These are phyloP conservation scores for Anthrax anthrax DNA, from an alignment of 2,888 invertebrate species.

Conservation along the genomic window DNA sequence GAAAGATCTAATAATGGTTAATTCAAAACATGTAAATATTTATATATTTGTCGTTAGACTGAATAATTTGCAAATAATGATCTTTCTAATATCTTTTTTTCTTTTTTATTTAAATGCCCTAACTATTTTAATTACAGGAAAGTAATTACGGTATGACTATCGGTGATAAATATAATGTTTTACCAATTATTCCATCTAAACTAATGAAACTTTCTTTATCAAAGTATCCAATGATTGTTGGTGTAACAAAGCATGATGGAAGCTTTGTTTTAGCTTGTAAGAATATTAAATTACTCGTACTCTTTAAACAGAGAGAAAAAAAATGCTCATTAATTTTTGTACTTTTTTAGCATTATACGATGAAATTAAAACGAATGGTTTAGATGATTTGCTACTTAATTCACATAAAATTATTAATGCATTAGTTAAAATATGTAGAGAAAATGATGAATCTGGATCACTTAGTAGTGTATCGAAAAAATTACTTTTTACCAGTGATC, in stretches of 20 bases:
- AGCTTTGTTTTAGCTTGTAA: conserved; percentile 33
- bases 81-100: no score
- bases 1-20: no score
- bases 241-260: conserved; percentile 37
- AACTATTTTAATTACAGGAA: neutral
- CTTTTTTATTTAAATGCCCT: no score
- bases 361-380: conserved; percentile 7
- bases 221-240: conserved; percentile 30
- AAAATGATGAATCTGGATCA: conserved; percentile 24
- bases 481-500: conserved; percentile 28
- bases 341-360: conserved; percentile 15
- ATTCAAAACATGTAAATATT: no score
- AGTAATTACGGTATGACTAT: conserved; percentile 1
- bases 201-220: conserved; percentile 13
- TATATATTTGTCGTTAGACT: no score
- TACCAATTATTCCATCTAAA: conserved; percentile 16
- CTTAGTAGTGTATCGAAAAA: conserved; percentile 29
- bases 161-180: conserved; percentile 17
- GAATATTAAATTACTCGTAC: conserved; percentile 6
- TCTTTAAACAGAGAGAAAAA: no score
- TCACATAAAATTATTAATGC: conserved; percentile 7
- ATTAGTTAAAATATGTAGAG: conserved; percentile 15
- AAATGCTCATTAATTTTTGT: no score
- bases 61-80: no score
- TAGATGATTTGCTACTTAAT: conserved; percentile 4